These are phyloP conservation scores for Acanthosepion pharaonis DNA, from an alignment of 2,888 invertebrate genomes.

Conservation along the genomic window DNA sequence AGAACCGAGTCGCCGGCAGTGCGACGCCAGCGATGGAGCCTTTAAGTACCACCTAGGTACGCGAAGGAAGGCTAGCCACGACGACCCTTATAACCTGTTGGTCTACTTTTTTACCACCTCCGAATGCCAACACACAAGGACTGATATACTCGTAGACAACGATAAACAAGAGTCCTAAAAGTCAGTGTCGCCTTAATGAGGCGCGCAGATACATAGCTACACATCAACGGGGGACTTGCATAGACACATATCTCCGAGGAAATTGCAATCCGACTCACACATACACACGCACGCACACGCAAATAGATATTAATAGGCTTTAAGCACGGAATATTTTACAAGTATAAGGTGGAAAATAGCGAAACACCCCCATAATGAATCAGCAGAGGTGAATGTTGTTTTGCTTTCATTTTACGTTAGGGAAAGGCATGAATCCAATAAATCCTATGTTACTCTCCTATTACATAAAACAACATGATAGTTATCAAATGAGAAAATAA, in stretches of 20 bases:
- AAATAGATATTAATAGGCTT: not conserved
- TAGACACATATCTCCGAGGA: too few relatives aligned
- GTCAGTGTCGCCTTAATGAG: not conserved
- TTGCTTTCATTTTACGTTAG: too few relatives aligned
- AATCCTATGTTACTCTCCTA: too few relatives aligned
- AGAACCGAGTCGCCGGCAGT: conserved; percentile 21
- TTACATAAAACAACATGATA: too few relatives aligned
- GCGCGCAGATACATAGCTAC: not conserved
- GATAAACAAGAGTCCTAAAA: not conserved
- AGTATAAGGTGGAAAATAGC: too few relatives aligned
- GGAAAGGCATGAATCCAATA: too few relatives aligned
- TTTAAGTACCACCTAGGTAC: conserved; percentile 11
- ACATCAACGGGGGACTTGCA: not conserved
- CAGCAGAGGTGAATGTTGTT: too few relatives aligned
- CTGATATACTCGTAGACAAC: not conserved
- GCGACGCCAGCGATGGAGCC: not conserved
- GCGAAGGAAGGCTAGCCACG: not conserved
- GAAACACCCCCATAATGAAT: too few relatives aligned
- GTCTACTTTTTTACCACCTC: not conserved
- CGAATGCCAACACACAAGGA: not conserved
- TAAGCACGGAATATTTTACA: too few relatives aligned
- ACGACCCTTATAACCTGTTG: not conserved
- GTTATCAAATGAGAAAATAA: too few relatives aligned
- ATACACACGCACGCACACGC: not conserved
- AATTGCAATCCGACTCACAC: not conserved